Evolutionary conservation across 2,888 invertebrate genomes (phyloP), one percentile per base, ranked within the genome.

Genomic region (Stenurella melanura): DNA sequence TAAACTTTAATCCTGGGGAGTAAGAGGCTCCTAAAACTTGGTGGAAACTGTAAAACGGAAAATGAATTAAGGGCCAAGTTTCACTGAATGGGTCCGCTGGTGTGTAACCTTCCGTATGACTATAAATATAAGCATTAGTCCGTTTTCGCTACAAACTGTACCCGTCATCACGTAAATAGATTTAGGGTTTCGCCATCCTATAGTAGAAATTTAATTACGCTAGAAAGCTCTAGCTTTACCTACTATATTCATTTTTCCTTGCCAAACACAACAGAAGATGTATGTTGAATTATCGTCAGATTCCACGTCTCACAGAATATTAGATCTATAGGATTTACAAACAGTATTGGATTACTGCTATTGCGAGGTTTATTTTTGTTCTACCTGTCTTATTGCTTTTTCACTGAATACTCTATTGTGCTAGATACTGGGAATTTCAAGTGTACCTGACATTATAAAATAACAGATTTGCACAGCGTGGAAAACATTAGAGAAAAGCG

Each of bases 31-130:
- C n/a, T 4, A 17, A n/a, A 50, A 5, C 50, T 50, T 50, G 5
- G 50, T 50, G 5, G 50, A 15, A 42, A 42, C 42, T 50, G 50
- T 3, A 50, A 50, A 50, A n/a, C 6, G 50, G 50, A n/a, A 50
- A 50, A 50, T 50, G n/a, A 50, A 50, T 50, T 50, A 50, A n/a
- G n/a, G 50, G 50, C 50, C n/a, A 50, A 50, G 50, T 50, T n/a
- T 50, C 50, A n/a, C 50, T 50, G n/a, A 50, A 6, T n/a, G 50
- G 50, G 50, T 50, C 2, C 50, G n/a, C 50, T 50, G 50, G 50
- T 50, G 50, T 50, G 50, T 50, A 50, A 50, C 50, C 50, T 50
- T 50, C n/a, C 50, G 6, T 50, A 17, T 50, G n/a, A 50, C 50
- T 50, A n/a, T 50, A 50, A 50, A 50, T 50, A 50, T 50, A 50